phyloP scores from a whole-genome alignment of 2,888 invertebrate genomes.

The Aphodius sticticus region DNA sequence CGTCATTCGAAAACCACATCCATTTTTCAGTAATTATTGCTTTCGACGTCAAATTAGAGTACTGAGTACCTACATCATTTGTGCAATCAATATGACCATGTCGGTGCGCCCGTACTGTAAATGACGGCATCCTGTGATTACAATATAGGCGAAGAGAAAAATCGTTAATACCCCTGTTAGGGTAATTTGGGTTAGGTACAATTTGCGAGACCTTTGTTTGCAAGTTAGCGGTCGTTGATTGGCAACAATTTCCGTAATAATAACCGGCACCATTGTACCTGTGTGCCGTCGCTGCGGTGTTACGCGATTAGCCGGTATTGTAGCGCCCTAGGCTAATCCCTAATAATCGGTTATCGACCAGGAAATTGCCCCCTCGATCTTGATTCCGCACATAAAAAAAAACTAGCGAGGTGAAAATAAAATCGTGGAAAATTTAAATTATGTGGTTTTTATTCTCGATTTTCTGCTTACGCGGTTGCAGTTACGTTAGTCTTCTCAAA shows the following conservation, averaged over 20 bases:
- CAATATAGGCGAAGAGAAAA: not conserved
- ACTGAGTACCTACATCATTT: too few species aligned
- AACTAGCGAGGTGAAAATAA: not conserved
- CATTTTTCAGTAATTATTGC: too few species aligned
- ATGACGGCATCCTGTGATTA: too few species aligned
- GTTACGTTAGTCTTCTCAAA: too few species aligned
- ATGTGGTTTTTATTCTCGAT: too few species aligned
- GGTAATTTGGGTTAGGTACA: not conserved
- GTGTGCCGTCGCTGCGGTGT: not conserved
- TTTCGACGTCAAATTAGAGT: too few species aligned
- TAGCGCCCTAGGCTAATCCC: not conserved
- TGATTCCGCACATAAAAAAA: not conserved
- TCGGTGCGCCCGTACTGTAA: too few species aligned
- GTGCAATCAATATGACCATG: too few species aligned
- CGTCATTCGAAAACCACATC: too few species aligned
- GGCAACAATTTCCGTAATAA: not conserved
- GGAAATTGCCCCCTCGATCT: not conserved
- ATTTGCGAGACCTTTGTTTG: conserved; percentile 4
- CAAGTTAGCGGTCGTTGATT: not conserved
- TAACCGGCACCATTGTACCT: not conserved
- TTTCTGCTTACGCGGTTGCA: too few species aligned
- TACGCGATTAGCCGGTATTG: not conserved
- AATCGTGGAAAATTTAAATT: too few species aligned
- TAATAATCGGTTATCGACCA: not conserved
- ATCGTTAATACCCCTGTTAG: not conserved